These are phyloP conservation scores for Glyphotaelius pellucidus DNA, from an alignment of 2,888 invertebrate genomes.

Conservation along the genomic window DNA sequence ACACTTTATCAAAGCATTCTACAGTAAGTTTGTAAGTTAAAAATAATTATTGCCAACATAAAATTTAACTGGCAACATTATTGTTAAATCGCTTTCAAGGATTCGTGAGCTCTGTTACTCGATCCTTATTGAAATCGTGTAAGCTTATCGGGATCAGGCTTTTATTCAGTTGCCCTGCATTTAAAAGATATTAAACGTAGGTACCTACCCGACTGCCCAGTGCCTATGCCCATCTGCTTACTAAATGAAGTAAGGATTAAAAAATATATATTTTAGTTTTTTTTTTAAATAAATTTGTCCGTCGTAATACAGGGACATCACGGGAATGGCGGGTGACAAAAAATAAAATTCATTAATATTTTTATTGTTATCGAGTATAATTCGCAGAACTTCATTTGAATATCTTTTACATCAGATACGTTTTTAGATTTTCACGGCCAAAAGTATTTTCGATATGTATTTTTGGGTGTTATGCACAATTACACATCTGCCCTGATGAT, in stretches of 20 bases:
- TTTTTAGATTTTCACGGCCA: no score
- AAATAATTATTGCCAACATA: slow-evolving; percentile 2
- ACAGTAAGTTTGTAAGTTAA: not conserved
- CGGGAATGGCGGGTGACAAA: no score
- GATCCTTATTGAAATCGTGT: not conserved
- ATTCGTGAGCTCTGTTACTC: not conserved
- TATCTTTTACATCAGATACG: no score
- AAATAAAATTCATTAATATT: no score
- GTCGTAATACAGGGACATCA: no score
- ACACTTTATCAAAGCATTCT: not conserved
- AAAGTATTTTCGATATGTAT: no score
- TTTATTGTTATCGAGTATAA: no score
- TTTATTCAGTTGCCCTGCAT: slow-evolving; percentile 2
- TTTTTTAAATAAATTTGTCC: no score
- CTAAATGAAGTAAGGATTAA: not conserved
- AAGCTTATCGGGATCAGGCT: not conserved
- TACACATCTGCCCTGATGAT: no score
- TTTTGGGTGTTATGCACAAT: no score
- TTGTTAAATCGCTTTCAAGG: not conserved
- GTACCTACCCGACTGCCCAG: not conserved
- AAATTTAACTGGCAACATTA: slow-evolving; percentile 2
- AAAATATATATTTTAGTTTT: no score
- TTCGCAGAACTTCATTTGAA: no score
- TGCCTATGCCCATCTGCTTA: not conserved
- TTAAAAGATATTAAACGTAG: not conserved